A percentile compares a stretch with the other conserved stretches of the same genome.
Evolutionary conservation across 2,888 invertebrate species (phyloP).

Genomic region (Suillia variegata): DNA sequence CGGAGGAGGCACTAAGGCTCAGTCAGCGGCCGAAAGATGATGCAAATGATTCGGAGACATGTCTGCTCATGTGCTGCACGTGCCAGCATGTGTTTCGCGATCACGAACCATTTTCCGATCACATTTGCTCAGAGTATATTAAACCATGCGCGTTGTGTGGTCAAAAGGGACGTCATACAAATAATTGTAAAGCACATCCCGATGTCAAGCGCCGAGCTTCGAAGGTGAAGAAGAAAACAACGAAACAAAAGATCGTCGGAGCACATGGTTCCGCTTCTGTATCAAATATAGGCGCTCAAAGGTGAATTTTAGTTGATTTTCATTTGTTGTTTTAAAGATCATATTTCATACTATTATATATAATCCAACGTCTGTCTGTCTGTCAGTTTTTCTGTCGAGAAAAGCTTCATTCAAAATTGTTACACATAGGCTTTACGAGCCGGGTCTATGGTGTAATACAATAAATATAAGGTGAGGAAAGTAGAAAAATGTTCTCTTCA

Average conservation of each 20-base stretch:
- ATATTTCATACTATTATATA: no score
- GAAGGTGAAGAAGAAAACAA: slow-evolving; percentile 37
- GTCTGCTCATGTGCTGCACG: slow-evolving; percentile 79
- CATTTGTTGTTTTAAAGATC: no score
- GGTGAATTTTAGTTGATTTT: slow-evolving; percentile 2
- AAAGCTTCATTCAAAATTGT: no score
- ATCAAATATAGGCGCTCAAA: slow-evolving; percentile 6
- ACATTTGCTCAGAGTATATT: slow-evolving; percentile 66
- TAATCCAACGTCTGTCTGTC: no score
- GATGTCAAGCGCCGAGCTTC: slow-evolving; percentile 37
- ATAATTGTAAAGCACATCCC: slow-evolving; percentile 53
- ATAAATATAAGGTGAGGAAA: no score
- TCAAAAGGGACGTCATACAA: slow-evolving; percentile 54
- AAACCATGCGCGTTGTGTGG: slow-evolving; percentile 58
- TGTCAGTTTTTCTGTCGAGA: no score
- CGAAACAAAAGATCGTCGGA: slow-evolving; percentile 27
- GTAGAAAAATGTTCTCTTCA: no score
- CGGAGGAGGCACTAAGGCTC: slow-evolving; percentile 71
- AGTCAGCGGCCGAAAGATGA: slow-evolving; percentile 64
- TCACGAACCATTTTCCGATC: slow-evolving; percentile 76
- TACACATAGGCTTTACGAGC: no score
- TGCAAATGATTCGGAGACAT: slow-evolving; percentile 50
- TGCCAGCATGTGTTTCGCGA: slow-evolving; percentile 81
- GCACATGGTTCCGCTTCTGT: slow-evolving; percentile 26
- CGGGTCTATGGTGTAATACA: no score